These are phyloP conservation scores for Protonibea diacanthus DNA, from an alignment of 2,797 vertebrate species.

Conservation along the genomic window DNA sequence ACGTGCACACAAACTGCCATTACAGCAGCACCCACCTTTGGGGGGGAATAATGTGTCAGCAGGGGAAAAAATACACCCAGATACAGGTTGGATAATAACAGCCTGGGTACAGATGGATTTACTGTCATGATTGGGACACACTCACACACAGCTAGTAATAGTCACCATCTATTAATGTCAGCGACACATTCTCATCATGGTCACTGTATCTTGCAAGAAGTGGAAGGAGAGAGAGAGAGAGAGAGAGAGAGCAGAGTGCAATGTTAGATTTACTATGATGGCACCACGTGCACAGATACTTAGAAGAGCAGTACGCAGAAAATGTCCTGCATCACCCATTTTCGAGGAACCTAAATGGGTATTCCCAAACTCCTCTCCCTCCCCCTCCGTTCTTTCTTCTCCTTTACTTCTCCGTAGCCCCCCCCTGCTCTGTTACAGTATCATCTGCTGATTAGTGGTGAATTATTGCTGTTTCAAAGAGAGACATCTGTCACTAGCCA, in stretches of 20 bases:
- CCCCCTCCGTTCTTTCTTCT: background rate
- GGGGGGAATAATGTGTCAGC: constrained; percentile 44
- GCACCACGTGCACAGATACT: background rate
- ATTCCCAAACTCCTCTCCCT: background rate
- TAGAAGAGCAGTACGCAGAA: background rate
- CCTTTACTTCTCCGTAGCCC: background rate
- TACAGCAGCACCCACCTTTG: constrained; percentile 1
- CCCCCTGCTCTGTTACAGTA: constrained; percentile 45
- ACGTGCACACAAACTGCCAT: background rate
- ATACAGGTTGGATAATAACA: constrained; percentile 48
- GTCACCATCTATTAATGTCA: constrained; percentile 50
- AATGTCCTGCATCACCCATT: constrained; percentile 1
- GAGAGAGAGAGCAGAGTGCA: constrained; percentile 12
- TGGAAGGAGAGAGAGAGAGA: constrained; percentile 8
- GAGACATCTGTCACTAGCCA: constrained; percentile 67
- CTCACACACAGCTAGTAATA: constrained; percentile 15
- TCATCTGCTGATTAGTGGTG: constrained; percentile 52
- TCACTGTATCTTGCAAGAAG: constrained; percentile 12
- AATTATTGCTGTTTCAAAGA: constrained; percentile 46
- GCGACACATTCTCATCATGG: constrained; percentile 51
- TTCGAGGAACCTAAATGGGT: background rate
- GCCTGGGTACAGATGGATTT: constrained; percentile 60
- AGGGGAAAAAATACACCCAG: constrained; percentile 48
- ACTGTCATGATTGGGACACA: constrained; percentile 32
- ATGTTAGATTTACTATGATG: constrained; percentile 28